Percentiles rank a stretch among this genome's conserved stretches.
Conservation (phyloP, 2,113 vertebrate genomes). For the Anhinga anhinga region DNA sequence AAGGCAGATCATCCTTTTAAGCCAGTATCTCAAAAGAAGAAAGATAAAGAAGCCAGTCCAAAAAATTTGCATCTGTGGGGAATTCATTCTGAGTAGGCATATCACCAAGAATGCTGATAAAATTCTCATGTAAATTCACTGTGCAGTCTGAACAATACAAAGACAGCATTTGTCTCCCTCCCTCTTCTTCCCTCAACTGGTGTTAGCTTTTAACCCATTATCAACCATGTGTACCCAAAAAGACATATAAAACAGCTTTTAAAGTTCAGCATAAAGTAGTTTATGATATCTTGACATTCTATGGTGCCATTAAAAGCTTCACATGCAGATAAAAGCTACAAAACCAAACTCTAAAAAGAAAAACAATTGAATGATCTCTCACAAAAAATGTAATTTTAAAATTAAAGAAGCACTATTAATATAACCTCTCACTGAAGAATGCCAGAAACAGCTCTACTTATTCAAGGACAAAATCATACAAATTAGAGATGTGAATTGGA, state of each 20-base stretch:
- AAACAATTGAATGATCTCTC: not conserved
- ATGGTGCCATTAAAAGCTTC: not conserved
- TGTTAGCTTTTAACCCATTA: slow-evolving; percentile 17
- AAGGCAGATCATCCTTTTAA: slow-evolving; percentile 25
- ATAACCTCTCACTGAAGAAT: not conserved
- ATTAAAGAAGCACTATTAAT: not conserved
- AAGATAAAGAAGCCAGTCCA: slow-evolving; percentile 23
- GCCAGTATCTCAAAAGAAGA: not conserved
- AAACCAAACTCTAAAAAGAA: not conserved
- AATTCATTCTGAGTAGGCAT: not conserved
- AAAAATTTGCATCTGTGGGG: not conserved
- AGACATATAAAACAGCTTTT: not conserved
- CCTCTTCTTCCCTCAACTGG: not conserved
- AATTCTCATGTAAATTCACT: slow-evolving; percentile 47
- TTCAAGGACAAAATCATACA: not conserved
- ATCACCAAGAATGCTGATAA: slow-evolving; percentile 30
- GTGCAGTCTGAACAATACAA: not conserved
- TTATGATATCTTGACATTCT: not conserved
- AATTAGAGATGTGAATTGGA: not conserved
- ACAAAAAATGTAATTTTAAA: not conserved
- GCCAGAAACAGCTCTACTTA: not conserved
- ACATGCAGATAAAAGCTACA: not conserved
- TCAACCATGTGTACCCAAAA: not conserved
- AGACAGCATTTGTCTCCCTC: not conserved
- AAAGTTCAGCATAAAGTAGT: not conserved